phyloP scores from a whole-genome alignment of 1,140 invertebrate genomes.

The Ericerus pela region DNA sequence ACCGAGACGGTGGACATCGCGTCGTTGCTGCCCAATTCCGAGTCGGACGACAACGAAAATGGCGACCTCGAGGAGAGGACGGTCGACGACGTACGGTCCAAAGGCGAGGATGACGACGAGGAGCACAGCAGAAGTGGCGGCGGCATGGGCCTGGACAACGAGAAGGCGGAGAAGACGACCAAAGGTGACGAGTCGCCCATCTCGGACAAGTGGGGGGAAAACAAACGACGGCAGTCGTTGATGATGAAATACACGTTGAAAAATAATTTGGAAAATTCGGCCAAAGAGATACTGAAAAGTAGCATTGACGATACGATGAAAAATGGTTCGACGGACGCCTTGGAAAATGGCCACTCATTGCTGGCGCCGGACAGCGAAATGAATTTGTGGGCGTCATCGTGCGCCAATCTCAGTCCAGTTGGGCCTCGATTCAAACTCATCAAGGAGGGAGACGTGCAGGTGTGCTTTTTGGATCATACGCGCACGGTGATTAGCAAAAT shows the following conservation, averaged over 20 bases:
- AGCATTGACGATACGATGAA: neutral
- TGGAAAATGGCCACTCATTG: neutral
- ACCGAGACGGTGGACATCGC: neutral
- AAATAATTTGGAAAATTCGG: neutral
- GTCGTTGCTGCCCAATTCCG: neutral
- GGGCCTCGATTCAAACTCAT: constrained; percentile 32
- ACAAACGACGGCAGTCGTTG: neutral
- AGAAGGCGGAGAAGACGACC: too few relatives aligned
- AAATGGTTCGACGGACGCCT: neutral
- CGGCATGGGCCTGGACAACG: neutral
- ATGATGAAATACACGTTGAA: constrained; percentile 1
- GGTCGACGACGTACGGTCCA: neutral
- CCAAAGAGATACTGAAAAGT: neutral
- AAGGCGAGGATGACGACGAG: neutral
- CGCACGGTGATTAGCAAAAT: constrained; percentile 68
- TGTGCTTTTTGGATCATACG: constrained; percentile 65
- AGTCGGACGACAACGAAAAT: neutral
- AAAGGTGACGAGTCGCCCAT: too few relatives aligned
- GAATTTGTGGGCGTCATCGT: neutral
- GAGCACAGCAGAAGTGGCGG: neutral
- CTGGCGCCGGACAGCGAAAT: neutral
- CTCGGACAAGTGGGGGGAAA: neutral
- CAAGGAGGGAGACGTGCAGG: constrained; percentile 55
- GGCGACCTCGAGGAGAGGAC: too few relatives aligned
- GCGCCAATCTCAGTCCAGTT: neutral